Percentiles rank a stretch among this genome's conserved stretches.
Conservation (phyloP, 2,797 vertebrate species). For the Odontamblyopus rebecca region DNA sequence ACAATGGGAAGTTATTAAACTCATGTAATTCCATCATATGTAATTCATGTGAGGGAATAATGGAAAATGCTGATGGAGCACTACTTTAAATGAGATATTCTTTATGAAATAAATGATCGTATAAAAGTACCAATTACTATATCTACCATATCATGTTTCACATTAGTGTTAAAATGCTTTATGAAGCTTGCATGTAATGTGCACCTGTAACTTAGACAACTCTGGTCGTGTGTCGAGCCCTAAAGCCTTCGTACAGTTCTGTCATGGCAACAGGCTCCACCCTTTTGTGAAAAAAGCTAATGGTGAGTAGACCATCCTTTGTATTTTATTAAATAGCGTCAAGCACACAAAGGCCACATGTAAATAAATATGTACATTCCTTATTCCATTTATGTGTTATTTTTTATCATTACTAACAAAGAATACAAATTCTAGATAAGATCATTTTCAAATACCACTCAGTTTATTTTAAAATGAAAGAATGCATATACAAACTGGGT, state of each 20-base stretch:
- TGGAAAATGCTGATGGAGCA: background rate
- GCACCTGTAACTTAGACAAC: conserved; percentile 8
- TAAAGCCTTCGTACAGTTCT: conserved; percentile 22
- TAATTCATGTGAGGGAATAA: background rate
- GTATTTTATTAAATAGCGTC: background rate
- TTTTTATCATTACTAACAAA: background rate
- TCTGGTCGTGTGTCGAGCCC: conserved; percentile 19
- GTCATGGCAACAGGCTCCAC: conserved; percentile 31
- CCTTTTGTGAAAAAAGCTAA: background rate
- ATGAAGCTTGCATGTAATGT: background rate
- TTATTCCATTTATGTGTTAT: conserved; percentile 13
- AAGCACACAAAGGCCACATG: background rate
- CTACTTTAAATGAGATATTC: background rate
- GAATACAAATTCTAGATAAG: background rate
- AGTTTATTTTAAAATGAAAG: background rate
- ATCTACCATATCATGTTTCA: background rate
- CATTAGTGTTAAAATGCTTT: conserved; percentile 1
- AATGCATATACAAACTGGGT: background rate
- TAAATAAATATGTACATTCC: background rate
- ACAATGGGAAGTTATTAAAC: background rate
- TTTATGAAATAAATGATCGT: background rate
- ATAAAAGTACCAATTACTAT: background rate
- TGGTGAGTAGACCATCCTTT: background rate
- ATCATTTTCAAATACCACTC: background rate
- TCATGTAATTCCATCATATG: background rate